Evolutionary conservation across 2,888 invertebrate species (phyloP), one percentile per base, ranked within the genome.

Genomic region (Rhagophthalmus giganteus): DNA sequence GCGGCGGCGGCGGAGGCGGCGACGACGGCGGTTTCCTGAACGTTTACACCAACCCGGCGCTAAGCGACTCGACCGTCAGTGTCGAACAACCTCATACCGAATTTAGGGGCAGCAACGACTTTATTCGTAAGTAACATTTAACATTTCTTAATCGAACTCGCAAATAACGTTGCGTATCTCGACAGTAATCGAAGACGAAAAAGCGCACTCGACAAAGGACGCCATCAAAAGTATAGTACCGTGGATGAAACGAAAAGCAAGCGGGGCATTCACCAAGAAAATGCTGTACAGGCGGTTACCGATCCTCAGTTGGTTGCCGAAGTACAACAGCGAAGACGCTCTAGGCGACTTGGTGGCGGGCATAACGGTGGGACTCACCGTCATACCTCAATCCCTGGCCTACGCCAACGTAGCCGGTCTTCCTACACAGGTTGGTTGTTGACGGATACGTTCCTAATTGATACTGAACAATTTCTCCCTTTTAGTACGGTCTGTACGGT

Each of bases 321-420:
- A 79, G 58, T 93, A 94, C 77, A 84, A 79, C 62, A 68, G 77
- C 4, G 80, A 82, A 49, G 83, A 87, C 74, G 86, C 90, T 4
- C 74, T 91, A 38, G 90, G 93, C 6, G 95, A 96, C 77, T 72
- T 93, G 30, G 88, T 96, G 55, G 94, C 95, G 2, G 94, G 94
- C 44, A 76, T 95, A 48, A 94, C 94, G 1, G 94, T 95, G 8
- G 95, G 94, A 0, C 81, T 95, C 50, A 95, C 94, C 0, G 93
- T 95, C 45, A 93, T 96, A 63, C 95, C 94, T 8, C 94, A 94
- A 76, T 88, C 89, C 8, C 77, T 90, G 51, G 90, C 90, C 7
- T 90, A 90, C 74, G 81, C 88, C 15, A 87, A 85, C 69, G 86
- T 90, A 54, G 90, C 90, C 34, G 88, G 88, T 11, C 76, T 90